A percentile compares a stretch with the other conserved stretches of the same genome.
Evolutionary conservation across 2,113 vertebrate species (phyloP).

Genomic region (Gavialis gangeticus): DNA sequence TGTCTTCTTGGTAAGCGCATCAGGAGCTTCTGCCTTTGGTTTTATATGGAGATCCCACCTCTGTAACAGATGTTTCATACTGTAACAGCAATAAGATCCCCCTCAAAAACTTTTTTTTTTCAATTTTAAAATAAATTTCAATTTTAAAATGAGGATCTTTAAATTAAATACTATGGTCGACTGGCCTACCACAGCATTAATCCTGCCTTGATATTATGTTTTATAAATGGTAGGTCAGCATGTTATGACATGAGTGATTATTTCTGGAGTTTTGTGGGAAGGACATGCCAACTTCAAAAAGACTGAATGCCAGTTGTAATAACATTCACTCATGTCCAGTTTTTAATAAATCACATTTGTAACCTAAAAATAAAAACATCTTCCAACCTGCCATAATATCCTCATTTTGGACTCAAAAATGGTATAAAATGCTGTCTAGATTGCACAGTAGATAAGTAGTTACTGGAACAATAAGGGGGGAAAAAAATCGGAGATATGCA

Average conservation of each 20-base stretch:
- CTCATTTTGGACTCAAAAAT: background rate
- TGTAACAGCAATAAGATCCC: background rate
- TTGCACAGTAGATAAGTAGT: background rate
- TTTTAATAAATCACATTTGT: conserved; percentile 28
- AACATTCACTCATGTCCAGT: background rate
- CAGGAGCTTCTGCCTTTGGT: background rate
- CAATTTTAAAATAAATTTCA: background rate
- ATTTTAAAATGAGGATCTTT: background rate
- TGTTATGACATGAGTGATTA: background rate
- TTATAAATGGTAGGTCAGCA: background rate
- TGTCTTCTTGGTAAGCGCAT: background rate
- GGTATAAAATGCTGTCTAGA: background rate
- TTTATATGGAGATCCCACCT: background rate
- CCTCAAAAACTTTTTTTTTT: background rate
- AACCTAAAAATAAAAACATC: background rate
- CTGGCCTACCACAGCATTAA: background rate
- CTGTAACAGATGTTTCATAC: background rate
- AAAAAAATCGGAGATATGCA: background rate
- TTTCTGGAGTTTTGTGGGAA: background rate
- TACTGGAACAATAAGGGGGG: background rate
- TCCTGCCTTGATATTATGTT: background rate
- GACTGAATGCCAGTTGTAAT: background rate
- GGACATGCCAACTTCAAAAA: background rate
- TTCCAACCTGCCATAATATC: background rate
- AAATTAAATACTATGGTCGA: background rate